Conservation (phyloP, 2,113 vertebrate genomes). For the Passer montanus region DNA sequence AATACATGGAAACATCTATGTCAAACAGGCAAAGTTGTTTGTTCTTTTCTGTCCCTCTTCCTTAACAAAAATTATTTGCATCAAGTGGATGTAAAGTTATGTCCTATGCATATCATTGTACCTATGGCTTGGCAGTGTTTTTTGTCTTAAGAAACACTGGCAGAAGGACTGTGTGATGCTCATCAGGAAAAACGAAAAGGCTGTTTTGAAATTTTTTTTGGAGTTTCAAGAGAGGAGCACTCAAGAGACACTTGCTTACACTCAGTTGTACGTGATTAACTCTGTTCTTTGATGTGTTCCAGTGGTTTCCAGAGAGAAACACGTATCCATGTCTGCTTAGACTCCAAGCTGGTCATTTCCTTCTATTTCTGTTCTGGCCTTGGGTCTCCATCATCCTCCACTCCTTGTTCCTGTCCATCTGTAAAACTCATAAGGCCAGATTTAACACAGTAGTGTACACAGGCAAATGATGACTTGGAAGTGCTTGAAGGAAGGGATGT, state of each 20-base stretch:
- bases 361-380: constrained; percentile 19
- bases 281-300: not conserved
- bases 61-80: not conserved
- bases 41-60: not conserved
- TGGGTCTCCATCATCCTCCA: not conserved
- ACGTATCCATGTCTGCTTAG: not conserved
- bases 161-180: not conserved
- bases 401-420: constrained; percentile 34
- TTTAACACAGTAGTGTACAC: not conserved
- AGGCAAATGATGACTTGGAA: constrained; percentile 9
- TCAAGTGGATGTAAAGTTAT: not conserved
- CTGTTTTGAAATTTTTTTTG: not conserved
- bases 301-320: not conserved
- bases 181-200: not conserved
- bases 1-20: not conserved
- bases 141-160: not conserved
- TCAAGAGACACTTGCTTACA: not conserved
- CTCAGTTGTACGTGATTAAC: not conserved
- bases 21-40: not conserved
- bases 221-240: not conserved
- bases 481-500: constrained; percentile 31
- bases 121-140: not conserved
- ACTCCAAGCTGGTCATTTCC: not conserved
- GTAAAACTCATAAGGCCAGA: constrained; percentile 22
- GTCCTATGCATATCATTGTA: not conserved